These are phyloP conservation scores for Luscinia megarhynchos DNA, from an alignment of 2,797 vertebrate genomes.

Conservation along the genomic window DNA sequence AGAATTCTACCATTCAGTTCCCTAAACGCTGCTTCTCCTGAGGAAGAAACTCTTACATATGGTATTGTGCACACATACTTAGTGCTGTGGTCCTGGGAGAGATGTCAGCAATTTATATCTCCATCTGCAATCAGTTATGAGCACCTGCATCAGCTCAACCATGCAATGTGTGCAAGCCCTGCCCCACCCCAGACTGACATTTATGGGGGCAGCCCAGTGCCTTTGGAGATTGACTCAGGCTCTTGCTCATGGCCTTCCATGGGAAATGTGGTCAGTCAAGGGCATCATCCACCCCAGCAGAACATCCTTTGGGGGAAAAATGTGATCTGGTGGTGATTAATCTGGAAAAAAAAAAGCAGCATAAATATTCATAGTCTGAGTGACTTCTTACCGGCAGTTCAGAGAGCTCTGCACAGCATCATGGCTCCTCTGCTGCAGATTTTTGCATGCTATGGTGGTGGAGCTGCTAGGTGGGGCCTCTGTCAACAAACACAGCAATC, in stretches of 20 bases:
- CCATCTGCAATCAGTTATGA: slow-evolving; percentile 46
- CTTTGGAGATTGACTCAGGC: neutral
- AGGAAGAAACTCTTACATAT: slow-evolving; percentile 22
- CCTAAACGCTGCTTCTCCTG: neutral
- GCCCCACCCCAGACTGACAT: neutral
- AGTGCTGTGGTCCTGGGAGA: slow-evolving; percentile 15
- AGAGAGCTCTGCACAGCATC: neutral
- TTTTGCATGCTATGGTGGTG: neutral
- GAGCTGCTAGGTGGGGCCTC: neutral
- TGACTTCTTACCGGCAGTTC: neutral
- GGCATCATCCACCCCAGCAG: neutral
- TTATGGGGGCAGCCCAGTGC: neutral
- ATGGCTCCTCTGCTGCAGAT: neutral
- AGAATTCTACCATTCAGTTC: neutral
- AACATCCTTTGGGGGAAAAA: neutral
- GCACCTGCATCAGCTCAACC: slow-evolving; percentile 38
- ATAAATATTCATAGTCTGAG: neutral
- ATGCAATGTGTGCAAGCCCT: neutral
- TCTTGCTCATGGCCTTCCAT: neutral
- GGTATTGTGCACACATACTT: neutral
- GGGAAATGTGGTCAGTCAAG: neutral
- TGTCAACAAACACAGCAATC: neutral
- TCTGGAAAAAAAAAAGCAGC: neutral
- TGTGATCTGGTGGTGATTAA: neutral
- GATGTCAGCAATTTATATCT: slow-evolving; percentile 36